Percentiles rank a stretch among this genome's conserved stretches.
These are phyloP conservation scores for Prinia subflava DNA, from an alignment of 2,113 vertebrate species.

Conservation along the genomic window DNA sequence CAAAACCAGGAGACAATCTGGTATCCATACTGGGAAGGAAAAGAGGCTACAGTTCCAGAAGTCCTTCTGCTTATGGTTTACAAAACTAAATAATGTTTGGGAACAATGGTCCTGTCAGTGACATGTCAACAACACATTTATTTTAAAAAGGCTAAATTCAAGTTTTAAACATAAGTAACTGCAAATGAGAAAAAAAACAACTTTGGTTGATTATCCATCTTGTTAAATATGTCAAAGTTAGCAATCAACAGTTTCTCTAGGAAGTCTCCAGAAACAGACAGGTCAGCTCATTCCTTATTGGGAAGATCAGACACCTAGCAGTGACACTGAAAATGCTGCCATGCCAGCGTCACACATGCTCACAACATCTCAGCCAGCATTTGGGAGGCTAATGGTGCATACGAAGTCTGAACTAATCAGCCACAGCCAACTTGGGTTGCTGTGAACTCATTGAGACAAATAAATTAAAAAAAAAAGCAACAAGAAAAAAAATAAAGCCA, in stretches of 20 bases:
- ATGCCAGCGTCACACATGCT: conserved; percentile 35
- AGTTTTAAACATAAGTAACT: conserved; percentile 53
- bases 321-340: conserved; percentile 44
- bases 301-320: conserved; percentile 33
- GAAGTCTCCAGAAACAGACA: conserved; percentile 34
- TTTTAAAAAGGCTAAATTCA: conserved; percentile 57
- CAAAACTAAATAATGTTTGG: conserved; percentile 21
- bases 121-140: conserved; percentile 15
- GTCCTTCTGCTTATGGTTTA: neutral
- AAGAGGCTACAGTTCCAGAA: neutral
- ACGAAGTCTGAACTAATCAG: neutral
- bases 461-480: conserved; percentile 63
- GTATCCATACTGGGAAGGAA: neutral
- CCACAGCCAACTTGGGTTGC: conserved; percentile 20
- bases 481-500: conserved; percentile 50
- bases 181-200: conserved; percentile 26
- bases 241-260: conserved; percentile 36
- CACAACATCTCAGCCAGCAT: conserved; percentile 60
- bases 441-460: conserved; percentile 58
- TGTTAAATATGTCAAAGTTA: conserved; percentile 41
- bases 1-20: conserved; percentile 25
- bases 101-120: conserved; percentile 19
- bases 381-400: conserved; percentile 7
- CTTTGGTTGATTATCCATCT: conserved; percentile 54
- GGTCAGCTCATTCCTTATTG: conserved; percentile 50